Base-by-base conservation (phyloP, 2,113 vertebrate genomes). In the Hirundichthys speculiger region DNA sequence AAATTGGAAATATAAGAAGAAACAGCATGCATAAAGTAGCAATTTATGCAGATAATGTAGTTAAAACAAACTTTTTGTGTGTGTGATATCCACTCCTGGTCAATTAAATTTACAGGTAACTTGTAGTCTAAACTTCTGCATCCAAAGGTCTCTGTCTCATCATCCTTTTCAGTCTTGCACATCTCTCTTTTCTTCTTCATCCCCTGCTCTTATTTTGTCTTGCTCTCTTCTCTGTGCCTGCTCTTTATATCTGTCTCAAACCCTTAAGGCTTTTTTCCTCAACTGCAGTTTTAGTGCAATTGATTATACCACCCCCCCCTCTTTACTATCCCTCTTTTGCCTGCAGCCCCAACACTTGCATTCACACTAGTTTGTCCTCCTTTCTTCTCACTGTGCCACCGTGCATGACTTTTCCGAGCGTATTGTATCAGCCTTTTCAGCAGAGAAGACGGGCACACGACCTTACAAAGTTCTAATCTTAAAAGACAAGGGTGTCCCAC, bases 221-320 rank as follows among this genome's bases (percentile, higher is more conserved):
- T 50, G 1, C 20, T 45, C 13, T 0, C 43, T 27, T 78, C 25
- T 64, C 24, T 39, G 52, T 64, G 50, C 43, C 68, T 49, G 42
- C 42, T 64, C 56, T 70, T 70, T 66, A 73, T 80, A 49, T 62
- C 48, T 69, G 16, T 69, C 25, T 77, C 25, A 59, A 75, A 46
- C 51, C 84, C 81, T 51, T 4, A 6, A 65, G 81, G 75, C 72
- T 68, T 9, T 34, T 72, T 40, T 79, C 47, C 73, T 84, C 64
- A 88, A 77, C 83, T 80, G 69, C 80, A 73, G 70, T 87, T 86
- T 73, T 78, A 77, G 59, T 75, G 81, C 70, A 83, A 87, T 75
- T 86, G 82, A 90, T 90, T 81, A 65, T 58, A 77, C 45, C 52
- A 66, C 64, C 73, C 43, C 9, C 62, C 62, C 53, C 68, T 76